A percentile compares a stretch with the other conserved stretches of the same genome.
Conservation (phyloP, 2,888 invertebrate species). For the Lithophane ornitopus region DNA sequence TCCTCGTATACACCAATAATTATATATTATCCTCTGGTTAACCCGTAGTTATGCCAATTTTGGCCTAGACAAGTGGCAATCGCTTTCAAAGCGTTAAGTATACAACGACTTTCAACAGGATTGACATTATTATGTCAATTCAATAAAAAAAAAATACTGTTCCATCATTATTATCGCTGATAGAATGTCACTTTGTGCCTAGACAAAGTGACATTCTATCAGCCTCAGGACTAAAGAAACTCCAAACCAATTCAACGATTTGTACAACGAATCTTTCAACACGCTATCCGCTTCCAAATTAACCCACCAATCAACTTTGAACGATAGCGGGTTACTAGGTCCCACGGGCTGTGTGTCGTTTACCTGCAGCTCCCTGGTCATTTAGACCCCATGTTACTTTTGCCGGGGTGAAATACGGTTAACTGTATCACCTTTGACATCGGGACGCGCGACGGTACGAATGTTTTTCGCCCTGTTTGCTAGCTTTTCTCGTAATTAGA, state of each 20-base stretch:
- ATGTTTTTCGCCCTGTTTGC: constrained; percentile 62
- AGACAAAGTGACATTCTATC: no score
- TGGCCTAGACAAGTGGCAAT: no score
- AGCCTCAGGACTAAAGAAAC: no score
- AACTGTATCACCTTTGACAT: constrained; percentile 67
- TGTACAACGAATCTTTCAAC: neutral
- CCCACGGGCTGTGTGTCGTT: constrained; percentile 65
- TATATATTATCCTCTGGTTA: no score
- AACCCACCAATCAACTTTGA: constrained; percentile 44
- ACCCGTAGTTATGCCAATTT: no score
- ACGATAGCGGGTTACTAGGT: constrained; percentile 58
- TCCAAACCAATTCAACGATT: neutral
- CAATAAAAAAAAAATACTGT: no score
- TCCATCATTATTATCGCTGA: no score
- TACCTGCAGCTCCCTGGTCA: constrained; percentile 68
- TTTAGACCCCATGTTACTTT: constrained; percentile 68
- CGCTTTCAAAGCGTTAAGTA: no score
- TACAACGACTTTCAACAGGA: no score
- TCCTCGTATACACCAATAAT: no score
- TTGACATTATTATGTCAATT: no score
- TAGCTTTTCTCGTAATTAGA: constrained; percentile 55
- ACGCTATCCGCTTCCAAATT: constrained; percentile 26
- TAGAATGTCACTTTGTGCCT: no score
- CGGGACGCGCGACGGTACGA: constrained; percentile 32
- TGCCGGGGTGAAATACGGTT: constrained; percentile 65